Base-by-base conservation (phyloP, 2,888 invertebrate genomes). In the Acheta domesticus region DNA sequence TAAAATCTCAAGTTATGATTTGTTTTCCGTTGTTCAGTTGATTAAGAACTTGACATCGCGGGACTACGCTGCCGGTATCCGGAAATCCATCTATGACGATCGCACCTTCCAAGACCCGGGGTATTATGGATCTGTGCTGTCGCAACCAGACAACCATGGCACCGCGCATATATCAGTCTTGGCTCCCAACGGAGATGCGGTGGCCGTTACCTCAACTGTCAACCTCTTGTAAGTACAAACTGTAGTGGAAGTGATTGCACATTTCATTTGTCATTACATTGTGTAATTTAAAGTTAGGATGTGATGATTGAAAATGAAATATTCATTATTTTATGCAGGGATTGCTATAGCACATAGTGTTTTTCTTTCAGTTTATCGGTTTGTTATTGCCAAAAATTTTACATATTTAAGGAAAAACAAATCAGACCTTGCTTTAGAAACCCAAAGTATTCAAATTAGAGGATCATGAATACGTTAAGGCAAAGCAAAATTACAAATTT, bases 111-210 rank as follows among this genome's bases (percentile, higher is more conserved):
- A 90, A n/a, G 90, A 94, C 84, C 91, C 91, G 83, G 83, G 85
- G 14, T 91, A 94, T 86, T 96, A 96, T 85, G 95, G 94, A 0
- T 93, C 93, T 0, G 87, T 91, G 21, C 90, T 89, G 83, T 83
- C 85, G 1, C 88, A 88, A 36, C 88, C 90, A 80, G 86, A 88
- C 0, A 91, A 94, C 86, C 93, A 94, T 85, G 98, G 98, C 79
- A 98, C 98, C 0, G 93, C 97, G 0, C 97, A 98, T 84, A 89
- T 97, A n/a, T 92, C 93, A 0, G 92, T 97, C 11, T 83, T 98
- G 62, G 93, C 93, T 8, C 91, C 93, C 0, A 93, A 96, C 85
- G 98, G 98, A 21, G 95, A 97, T 87, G 98, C 95, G 5, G 93
- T 98, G 16, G 92, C 96, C 0, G 93, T 93, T 19, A 98, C 98